phyloP scores from a whole-genome alignment of 2,113 vertebrate species.

The Xiphorhynchus elegans region DNA sequence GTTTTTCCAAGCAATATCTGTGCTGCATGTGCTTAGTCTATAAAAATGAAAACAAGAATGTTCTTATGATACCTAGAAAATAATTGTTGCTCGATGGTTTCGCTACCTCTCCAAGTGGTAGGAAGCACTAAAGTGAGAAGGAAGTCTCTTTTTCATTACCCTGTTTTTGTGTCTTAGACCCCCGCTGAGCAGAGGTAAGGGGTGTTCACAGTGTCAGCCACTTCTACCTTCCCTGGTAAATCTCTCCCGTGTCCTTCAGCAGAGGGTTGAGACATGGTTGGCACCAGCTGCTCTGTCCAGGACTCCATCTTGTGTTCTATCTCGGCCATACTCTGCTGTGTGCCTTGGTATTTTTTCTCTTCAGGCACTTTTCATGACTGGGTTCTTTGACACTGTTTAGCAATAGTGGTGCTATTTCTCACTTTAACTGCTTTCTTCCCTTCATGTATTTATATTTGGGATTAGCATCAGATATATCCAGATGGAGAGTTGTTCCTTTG shows the following conservation, averaged over 20 bases:
- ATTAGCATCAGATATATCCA: slow-evolving; percentile 14
- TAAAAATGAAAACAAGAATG: neutral
- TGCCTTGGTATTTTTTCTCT: neutral
- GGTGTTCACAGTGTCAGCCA: neutral
- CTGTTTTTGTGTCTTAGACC: neutral
- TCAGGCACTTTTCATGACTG: neutral
- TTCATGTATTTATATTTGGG: slow-evolving; percentile 9
- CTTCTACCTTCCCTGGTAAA: neutral
- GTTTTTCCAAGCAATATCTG: neutral
- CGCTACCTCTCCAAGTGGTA: neutral
- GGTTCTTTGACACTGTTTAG: neutral
- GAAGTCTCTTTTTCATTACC: neutral
- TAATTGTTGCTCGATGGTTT: neutral
- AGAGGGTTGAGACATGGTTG: neutral
- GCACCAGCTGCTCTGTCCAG: neutral
- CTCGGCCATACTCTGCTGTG: neutral
- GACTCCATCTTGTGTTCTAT: neutral
- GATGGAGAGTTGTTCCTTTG: slow-evolving; percentile 17
- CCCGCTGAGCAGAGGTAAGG: neutral
- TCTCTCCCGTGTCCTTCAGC: neutral
- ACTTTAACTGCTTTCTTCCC: neutral
- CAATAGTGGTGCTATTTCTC: neutral
- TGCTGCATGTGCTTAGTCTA: neutral
- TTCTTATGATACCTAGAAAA: neutral
- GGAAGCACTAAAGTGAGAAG: neutral